These are phyloP conservation scores for Cnemophilus loriae DNA, from an alignment of 2,113 vertebrate species.

Conservation along the genomic window DNA sequence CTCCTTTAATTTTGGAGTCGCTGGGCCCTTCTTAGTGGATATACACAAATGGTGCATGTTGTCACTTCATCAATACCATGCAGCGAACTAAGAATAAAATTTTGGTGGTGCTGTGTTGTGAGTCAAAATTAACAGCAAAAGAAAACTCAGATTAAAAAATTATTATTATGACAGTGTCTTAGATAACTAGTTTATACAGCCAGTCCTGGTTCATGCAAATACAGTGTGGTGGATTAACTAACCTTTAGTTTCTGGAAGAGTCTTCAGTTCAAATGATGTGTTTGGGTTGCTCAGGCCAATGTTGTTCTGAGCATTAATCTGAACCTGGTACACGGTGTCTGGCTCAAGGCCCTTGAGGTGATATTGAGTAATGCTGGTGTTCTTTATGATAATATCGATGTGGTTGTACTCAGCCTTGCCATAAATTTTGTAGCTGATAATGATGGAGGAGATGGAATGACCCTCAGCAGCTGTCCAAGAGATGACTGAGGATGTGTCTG, in stretches of 20 bases:
- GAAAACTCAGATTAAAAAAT: background rate
- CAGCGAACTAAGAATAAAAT: background rate
- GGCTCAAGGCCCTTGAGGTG: slow-evolving; percentile 81
- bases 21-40: background rate
- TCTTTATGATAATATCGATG: slow-evolving; percentile 78
- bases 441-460: slow-evolving; percentile 81
- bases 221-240: background rate
- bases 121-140: background rate
- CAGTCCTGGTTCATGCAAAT: background rate
- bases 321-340: slow-evolving; percentile 77
- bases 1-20: background rate
- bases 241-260: slow-evolving; percentile 75
- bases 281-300: slow-evolving; percentile 76
- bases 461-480: slow-evolving; percentile 81
- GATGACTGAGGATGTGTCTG: slow-evolving; percentile 79
- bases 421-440: slow-evolving; percentile 81
- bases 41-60: background rate
- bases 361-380: slow-evolving; percentile 72
- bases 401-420: slow-evolving; percentile 78
- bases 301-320: slow-evolving; percentile 83
- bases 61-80: background rate
- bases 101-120: background rate
- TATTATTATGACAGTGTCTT: background rate
- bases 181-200: background rate
- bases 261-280: slow-evolving; percentile 69